Evolutionary conservation across 2,888 invertebrate species (phyloP).

Genomic region (Acanthacorydalis orientalis): DNA sequence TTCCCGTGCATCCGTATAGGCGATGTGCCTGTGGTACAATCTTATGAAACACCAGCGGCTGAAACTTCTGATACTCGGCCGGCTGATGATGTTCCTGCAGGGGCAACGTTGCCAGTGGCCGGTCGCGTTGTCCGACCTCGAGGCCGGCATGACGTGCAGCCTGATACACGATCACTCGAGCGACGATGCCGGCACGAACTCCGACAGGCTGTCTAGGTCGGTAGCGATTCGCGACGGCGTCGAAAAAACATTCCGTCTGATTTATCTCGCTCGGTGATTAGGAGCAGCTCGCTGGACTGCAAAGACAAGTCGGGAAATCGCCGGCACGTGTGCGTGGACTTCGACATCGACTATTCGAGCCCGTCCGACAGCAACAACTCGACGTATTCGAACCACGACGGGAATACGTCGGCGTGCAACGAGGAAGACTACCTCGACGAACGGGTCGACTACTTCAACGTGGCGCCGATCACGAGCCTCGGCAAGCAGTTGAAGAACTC

Average conservation of each 20-base stretch:
- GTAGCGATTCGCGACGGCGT: too few species aligned
- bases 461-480: constrained; percentile 33
- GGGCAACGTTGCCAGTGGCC: constrained; percentile 13
- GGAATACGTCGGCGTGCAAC: constrained; percentile 10
- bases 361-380: constrained; percentile 31
- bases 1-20: constrained; percentile 24
- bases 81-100: constrained; percentile 34
- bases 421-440: constrained; percentile 1
- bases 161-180: constrained; percentile 2
- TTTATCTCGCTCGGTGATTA: background rate
- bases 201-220: background rate
- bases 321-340: constrained; percentile 10
- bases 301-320: background rate
- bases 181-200: background rate
- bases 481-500: constrained; percentile 30
- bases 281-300: background rate
- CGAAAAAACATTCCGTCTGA: too few species aligned
- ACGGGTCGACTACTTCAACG: constrained; percentile 24
- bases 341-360: constrained; percentile 18
- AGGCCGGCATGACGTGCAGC: constrained; percentile 9
- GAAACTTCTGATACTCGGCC: constrained; percentile 58
- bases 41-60: constrained; percentile 69
- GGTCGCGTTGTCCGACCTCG: constrained; percentile 17
- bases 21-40: constrained; percentile 86
- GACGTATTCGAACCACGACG: constrained; percentile 16